Percentiles rank a stretch among this genome's conserved stretches.
phyloP scores from a whole-genome alignment of 1,140 invertebrate genomes.

The Drosophila fuyamai region DNA sequence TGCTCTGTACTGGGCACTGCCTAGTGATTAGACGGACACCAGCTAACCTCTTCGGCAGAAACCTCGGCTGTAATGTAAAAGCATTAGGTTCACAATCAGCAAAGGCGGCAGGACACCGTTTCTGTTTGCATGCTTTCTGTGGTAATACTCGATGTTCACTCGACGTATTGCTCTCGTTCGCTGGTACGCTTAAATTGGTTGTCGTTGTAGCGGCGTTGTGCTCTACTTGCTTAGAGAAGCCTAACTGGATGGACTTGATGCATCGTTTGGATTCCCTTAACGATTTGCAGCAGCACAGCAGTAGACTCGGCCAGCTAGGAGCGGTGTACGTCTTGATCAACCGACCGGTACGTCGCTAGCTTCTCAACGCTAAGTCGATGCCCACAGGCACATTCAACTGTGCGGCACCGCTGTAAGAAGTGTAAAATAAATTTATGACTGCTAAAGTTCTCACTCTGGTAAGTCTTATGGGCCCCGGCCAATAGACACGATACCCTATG shows the following conservation, averaged over 20 bases:
- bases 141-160: constrained; percentile 24
- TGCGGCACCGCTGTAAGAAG: constrained; percentile 57
- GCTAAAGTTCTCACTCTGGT: constrained; percentile 54
- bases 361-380: constrained; percentile 12
- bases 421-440: constrained; percentile 40
- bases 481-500: constrained; percentile 8
- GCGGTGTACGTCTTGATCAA: constrained; percentile 7
- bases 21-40: constrained; percentile 6
- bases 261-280: constrained; percentile 81
- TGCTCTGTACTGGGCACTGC: constrained; percentile 21
- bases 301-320: constrained; percentile 28
- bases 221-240: constrained; percentile 23
- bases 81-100: constrained; percentile 45
- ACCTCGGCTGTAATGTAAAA: constrained; percentile 69
- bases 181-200: constrained; percentile 17
- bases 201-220: constrained; percentile 54
- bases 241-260: constrained; percentile 78
- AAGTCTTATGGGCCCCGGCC: constrained; percentile 12
- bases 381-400: constrained; percentile 60
- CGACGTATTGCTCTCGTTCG: constrained; percentile 14
- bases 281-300: constrained; percentile 62
- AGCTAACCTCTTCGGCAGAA: constrained; percentile 24
- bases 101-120: not conserved
- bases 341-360: constrained; percentile 8
- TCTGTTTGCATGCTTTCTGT: constrained; percentile 22